These are phyloP conservation scores for Paramisgurnus dabryanus DNA, from an alignment of 2,113 vertebrate genomes.

Conservation along the genomic window DNA sequence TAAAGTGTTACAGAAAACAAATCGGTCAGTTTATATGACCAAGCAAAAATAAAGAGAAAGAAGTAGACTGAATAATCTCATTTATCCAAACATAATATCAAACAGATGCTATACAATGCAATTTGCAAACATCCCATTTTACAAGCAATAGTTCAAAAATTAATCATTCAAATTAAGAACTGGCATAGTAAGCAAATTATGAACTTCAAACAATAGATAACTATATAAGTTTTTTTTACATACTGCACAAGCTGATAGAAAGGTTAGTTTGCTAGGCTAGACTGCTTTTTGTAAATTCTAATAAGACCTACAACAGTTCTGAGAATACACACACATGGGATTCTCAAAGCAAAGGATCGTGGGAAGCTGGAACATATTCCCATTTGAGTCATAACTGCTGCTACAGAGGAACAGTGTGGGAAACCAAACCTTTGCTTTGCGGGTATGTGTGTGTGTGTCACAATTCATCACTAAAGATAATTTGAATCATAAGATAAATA, in stretches of 20 bases:
- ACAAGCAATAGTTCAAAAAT: too few relatives aligned
- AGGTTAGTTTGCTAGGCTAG: neutral
- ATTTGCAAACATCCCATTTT: too few relatives aligned
- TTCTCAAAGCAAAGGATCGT: conserved; percentile 44
- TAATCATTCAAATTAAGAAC: too few relatives aligned
- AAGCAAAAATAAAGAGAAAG: too few relatives aligned
- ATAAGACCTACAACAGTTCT: conserved; percentile 30
- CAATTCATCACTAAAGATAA: neutral
- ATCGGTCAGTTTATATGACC: too few relatives aligned
- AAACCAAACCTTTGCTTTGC: neutral
- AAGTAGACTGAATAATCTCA: too few relatives aligned
- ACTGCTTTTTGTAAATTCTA: neutral
- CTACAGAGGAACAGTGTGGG: neutral
- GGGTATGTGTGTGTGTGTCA: neutral
- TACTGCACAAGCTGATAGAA: neutral
- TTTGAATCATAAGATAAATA: too few relatives aligned
- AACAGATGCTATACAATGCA: too few relatives aligned
- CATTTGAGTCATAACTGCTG: conserved; percentile 8
- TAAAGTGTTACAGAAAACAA: too few relatives aligned
- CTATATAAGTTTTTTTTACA: neutral
- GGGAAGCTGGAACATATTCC: conserved; percentile 56
- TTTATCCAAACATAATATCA: too few relatives aligned
- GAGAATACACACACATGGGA: conserved; percentile 64
- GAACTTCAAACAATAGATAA: neutral
- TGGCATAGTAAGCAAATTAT: neutral